Evolutionary conservation across 2,797 vertebrate genomes (phyloP).

Genomic region (Eptatretus atami): DNA sequence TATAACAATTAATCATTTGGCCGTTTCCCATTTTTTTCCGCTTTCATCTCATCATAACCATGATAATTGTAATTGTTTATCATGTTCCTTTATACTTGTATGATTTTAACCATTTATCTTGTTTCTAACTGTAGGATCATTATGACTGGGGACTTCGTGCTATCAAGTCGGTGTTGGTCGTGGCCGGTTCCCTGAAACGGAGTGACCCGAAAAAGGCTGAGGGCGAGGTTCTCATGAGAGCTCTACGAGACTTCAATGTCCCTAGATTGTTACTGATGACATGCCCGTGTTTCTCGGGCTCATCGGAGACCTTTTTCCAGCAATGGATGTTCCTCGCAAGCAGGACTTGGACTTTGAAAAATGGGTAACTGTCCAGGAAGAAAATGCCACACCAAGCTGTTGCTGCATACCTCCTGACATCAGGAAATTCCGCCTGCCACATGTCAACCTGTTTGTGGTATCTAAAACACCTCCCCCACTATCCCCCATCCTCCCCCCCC

Average conservation of each 20-base stretch:
- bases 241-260: slow-evolving; percentile 44
- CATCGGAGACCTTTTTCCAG: slow-evolving; percentile 37
- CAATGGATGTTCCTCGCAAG: slow-evolving; percentile 27
- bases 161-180: slow-evolving; percentile 33
- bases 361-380: slow-evolving; percentile 12
- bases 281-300: slow-evolving; percentile 32
- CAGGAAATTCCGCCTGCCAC: too few relatives aligned
- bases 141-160: slow-evolving; percentile 15
- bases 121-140: too few relatives aligned
- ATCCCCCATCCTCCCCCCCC: too few relatives aligned
- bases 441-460: too few relatives aligned
- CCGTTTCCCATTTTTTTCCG: too few relatives aligned
- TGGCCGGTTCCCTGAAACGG: slow-evolving; percentile 26
- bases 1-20: slow-evolving; percentile 6
- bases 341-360: slow-evolving; percentile 30
- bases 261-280: slow-evolving; percentile 44
- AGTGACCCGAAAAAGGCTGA: slow-evolving; percentile 25
- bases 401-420: too few relatives aligned
- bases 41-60: too few relatives aligned
- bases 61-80: too few relatives aligned
- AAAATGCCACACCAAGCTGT: background rate
- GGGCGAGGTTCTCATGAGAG: slow-evolving; percentile 33
- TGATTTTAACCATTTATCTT: too few relatives aligned
- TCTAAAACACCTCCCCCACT: background rate
- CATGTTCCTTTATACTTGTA: too few relatives aligned